Percentiles rank a stretch among this genome's conserved stretches.
These are phyloP conservation scores for rabbit (Oryctolagus cuniculus) DNA, from an alignment of 2,113 vertebrate genomes.

Conservation along the genomic window DNA sequence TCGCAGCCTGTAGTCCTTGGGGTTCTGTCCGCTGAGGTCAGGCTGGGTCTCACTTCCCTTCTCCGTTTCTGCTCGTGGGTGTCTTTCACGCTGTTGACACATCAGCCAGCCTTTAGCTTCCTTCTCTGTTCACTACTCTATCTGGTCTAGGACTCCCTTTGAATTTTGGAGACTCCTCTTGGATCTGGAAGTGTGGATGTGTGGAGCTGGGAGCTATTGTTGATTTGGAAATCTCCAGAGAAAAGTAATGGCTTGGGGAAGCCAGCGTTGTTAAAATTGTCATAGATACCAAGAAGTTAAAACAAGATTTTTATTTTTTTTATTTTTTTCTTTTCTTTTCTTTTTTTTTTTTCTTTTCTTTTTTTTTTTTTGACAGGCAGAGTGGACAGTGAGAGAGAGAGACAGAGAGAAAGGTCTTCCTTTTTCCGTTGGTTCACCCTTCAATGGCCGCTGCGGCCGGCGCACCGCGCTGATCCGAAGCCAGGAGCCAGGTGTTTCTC, in stretches of 20 bases:
- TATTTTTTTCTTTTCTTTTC: too few species aligned
- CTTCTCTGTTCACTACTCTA: not conserved
- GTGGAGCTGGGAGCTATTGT: conserved; percentile 4
- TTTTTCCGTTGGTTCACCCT: too few species aligned
- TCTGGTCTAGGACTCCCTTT: conserved; percentile 27
- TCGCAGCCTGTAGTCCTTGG: not conserved
- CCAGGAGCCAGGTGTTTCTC: too few species aligned
- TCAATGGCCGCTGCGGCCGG: too few species aligned
- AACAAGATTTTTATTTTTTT: too few species aligned
- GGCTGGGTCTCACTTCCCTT: not conserved
- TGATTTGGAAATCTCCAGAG: conserved; percentile 39
- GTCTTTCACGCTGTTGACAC: not conserved
- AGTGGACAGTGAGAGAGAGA: too few species aligned
- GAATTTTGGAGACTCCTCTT: conserved; percentile 32
- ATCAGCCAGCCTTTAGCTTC: not conserved
- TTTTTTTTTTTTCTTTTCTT: too few species aligned
- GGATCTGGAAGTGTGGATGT: conserved; percentile 23
- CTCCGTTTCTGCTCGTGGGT: not conserved
- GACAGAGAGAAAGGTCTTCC: too few species aligned
- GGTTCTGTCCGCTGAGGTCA: not conserved
- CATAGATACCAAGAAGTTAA: too few species aligned
- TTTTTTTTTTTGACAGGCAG: too few species aligned
- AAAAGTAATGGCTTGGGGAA: conserved; percentile 20
- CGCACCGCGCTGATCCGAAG: too few species aligned
- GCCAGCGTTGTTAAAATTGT: not conserved